Evolutionary conservation across 2,888 invertebrate genomes (phyloP), one percentile per base, ranked within the genome.

Genomic region (Rhagonycha fulva): DNA sequence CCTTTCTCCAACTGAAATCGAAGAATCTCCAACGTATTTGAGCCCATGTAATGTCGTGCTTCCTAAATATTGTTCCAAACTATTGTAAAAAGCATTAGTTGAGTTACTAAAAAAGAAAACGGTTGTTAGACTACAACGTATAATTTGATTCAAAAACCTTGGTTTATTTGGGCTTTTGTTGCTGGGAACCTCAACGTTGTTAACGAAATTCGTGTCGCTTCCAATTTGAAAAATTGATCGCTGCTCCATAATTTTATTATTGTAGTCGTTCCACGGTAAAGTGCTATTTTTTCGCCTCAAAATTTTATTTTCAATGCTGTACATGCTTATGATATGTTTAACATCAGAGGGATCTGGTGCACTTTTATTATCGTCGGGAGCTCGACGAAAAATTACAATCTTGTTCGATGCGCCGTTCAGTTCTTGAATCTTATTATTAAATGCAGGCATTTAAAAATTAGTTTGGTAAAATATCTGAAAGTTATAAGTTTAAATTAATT

Each of bases 11-110:
- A 66, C 72, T 0, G 77, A 75, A 14, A 75, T 69, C 9, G 32
- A 14, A 62, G n/a, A 23, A 47, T 77, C 70, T n/a, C 72, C 77
- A 9, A 77, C 73, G 30, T 77, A 77, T 69, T 23, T 61, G 10
- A 77, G 19, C 32, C 77, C 77, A 63, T 77, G 77, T 23, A 77
- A 72, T 12, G 72, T 72, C 0, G 77, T 70, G 12, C 47, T 62
- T 32, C 10, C 12, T 12, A 75, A 70, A 32, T 77, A 77, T 9
- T 23, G 60, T 32, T 73, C 60, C 26, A 74, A 14, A 19, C 12
- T 66, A n/a, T n/a, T 47, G 9, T 47, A 47, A 10, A 47, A n/a
- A 9, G 7, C 2, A 2, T 47, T 47, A 2, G 1, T 7, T 47
- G n/a, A 7, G n/a, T 7, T 7, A 47, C 47, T 47, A 7, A 47